Evolutionary conservation across 2,888 invertebrate genomes (phyloP).

Genomic region (Drepanosiphum platanoidis): DNA sequence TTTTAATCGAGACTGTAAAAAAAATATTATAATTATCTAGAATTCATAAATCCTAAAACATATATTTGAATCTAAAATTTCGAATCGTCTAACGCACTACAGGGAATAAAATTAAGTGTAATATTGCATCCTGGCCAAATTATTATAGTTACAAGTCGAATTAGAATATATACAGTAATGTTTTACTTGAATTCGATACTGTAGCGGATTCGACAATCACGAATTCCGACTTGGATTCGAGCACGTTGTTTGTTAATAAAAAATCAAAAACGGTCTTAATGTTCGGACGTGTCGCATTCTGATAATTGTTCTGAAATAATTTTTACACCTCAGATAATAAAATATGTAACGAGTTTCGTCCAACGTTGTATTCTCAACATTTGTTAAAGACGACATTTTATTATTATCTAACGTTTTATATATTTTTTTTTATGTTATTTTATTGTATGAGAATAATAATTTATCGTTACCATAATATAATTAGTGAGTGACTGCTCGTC

Average conservation of each 20-base stretch:
- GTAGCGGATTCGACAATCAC: background rate
- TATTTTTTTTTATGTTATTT: background rate
- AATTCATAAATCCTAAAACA: too few relatives aligned
- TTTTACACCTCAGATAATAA: too few relatives aligned
- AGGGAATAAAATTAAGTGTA: background rate
- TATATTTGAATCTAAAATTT: too few relatives aligned
- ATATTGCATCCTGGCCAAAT: background rate
- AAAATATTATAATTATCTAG: too few relatives aligned
- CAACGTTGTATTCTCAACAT: too few relatives aligned
- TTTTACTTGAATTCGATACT: conserved; percentile 8
- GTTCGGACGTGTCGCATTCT: background rate
- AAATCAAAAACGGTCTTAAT: conserved; percentile 11
- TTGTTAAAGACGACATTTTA: background rate
- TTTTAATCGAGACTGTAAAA: too few relatives aligned
- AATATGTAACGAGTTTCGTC: too few relatives aligned
- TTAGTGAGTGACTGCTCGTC: conserved; percentile 24
- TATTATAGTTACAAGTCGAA: background rate
- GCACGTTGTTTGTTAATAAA: conserved; percentile 15
- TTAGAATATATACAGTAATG: background rate
- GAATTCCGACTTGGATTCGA: conserved; percentile 15
- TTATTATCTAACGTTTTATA: too few relatives aligned
- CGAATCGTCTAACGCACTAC: too few relatives aligned
- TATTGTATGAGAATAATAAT: background rate
- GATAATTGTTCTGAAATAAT: conserved; percentile 4
- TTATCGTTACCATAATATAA: conserved; percentile 29